Conservation (phyloP, 2,797 vertebrate genomes). For the Carduelis carduelis region DNA sequence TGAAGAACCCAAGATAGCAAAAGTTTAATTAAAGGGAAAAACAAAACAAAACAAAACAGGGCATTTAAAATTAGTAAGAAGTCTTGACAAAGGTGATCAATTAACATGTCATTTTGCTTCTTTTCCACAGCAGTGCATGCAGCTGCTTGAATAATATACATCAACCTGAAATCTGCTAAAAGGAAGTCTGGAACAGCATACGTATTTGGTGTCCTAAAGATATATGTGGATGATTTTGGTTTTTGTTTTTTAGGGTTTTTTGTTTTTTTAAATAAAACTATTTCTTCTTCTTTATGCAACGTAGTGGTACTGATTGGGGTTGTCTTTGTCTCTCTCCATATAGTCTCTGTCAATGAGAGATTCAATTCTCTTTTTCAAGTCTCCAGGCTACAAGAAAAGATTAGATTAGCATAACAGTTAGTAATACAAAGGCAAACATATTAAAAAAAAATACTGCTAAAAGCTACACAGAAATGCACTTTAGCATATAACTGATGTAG, state of each 20-base stretch:
- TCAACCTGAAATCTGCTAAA: conserved; percentile 57
- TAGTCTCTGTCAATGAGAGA: conserved; percentile 97
- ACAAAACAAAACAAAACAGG: not conserved
- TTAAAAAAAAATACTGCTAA: not conserved
- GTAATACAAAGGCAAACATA: not conserved
- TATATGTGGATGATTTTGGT: conserved; percentile 21
- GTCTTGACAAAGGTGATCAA: conserved; percentile 16
- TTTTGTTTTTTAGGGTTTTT: not conserved
- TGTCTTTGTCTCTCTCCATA: conserved; percentile 95
- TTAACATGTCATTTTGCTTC: conserved; percentile 25
- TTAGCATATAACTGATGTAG: not conserved
- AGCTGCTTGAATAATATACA: conserved; percentile 38
- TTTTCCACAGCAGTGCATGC: conserved; percentile 43
- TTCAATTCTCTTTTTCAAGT: conserved; percentile 94
- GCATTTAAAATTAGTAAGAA: not conserved
- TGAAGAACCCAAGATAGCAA: conserved; percentile 35
- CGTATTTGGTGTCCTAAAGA: conserved; percentile 44
- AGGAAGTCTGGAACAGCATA: conserved; percentile 48
- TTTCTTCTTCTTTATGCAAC: conserved; percentile 81
- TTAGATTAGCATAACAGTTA: not conserved
- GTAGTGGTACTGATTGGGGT: conserved; percentile 94
- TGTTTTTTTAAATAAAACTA: not conserved
- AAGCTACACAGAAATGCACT: not conserved
- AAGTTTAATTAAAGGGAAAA: not conserved
- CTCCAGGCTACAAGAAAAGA: conserved; percentile 83